Percentiles rank a stretch among this genome's conserved stretches.
Evolutionary conservation across 2,113 vertebrate genomes (phyloP).

Genomic region (Conger conger): DNA sequence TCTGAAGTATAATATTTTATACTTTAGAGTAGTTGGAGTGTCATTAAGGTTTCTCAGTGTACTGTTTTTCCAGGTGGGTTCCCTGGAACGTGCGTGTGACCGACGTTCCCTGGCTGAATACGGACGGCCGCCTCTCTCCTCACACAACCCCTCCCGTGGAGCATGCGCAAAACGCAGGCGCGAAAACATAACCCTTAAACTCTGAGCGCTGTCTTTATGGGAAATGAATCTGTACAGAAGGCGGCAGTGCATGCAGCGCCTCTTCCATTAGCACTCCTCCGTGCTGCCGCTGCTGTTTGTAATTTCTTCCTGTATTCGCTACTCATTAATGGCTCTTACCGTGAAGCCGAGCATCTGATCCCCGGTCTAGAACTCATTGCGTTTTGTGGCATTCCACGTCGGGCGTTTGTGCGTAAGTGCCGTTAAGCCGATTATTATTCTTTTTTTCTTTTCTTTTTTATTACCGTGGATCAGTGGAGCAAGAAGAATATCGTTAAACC

Average conservation of each 20-base stretch:
- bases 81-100: too few relatives aligned
- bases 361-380: not conserved
- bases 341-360: not conserved
- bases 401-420: not conserved
- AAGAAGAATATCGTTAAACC: not conserved
- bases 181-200: not conserved
- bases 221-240: not conserved
- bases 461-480: not conserved
- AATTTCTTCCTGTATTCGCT: not conserved
- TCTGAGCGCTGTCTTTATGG: not conserved
- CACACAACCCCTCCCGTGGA: too few relatives aligned
- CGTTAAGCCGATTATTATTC: not conserved
- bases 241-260: not conserved
- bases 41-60: too few relatives aligned
- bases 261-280: not conserved
- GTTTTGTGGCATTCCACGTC: not conserved
- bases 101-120: too few relatives aligned
- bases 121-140: too few relatives aligned
- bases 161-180: not conserved
- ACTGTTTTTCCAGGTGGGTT: too few relatives aligned
- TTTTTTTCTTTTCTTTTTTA: not conserved
- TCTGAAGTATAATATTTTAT: too few relatives aligned
- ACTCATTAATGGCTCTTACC: not conserved
- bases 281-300: not conserved
- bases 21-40: too few relatives aligned